Evolutionary conservation across 2,113 vertebrate species (phyloP), one percentile per base, ranked within the genome.

Genomic region (Nibea coibor): DNA sequence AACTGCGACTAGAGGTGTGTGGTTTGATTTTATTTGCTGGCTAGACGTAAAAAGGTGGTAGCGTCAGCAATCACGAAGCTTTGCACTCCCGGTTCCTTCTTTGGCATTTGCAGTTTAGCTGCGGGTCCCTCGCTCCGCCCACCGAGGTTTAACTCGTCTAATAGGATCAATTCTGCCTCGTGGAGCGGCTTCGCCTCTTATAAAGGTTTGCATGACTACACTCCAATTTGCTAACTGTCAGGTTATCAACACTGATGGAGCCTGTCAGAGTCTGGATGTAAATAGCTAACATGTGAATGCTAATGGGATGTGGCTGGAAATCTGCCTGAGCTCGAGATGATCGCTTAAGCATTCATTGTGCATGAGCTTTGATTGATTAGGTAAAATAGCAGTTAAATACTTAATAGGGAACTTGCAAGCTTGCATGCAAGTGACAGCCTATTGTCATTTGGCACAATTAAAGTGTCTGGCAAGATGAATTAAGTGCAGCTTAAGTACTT

Each of bases 401-500:
- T 82, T 81, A 61, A 88, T 56, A 65, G 68, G 57, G 48, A 82
- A 84, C 61, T 78, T 10, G 28, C 57, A 66, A 81, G 42, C 47
- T 68, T 75, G 75, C 17, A 50, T 80, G 72, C 62, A 63, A 82
- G 57, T 84, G 85, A 88, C 86, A 80, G 56, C 62, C 53, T 50
- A n/a, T 47, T 84, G 73, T 81, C 73, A 74, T 80, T 66, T 76
- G 74, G 75, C 62, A 82, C 83, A 81, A 84, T 87, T 76, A 86
- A 83, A 80, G 48, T 68, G 74, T 71, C 78, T 74, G 51, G 47
- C 9, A 58, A 83, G 72, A 81, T 75, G 16, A 83, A 81, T 85
- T 69, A 78, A 74, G 68, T 59, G 31, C 72, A 67, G 51, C 61
- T 80, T n/a, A 51, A 73, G 75, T 56, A 50, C 51, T 74, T 80